A percentile compares a stretch with the other conserved stretches of the same genome.
Evolutionary conservation across 2,888 invertebrate genomes (phyloP).

Genomic region (Troilus luridus): DNA sequence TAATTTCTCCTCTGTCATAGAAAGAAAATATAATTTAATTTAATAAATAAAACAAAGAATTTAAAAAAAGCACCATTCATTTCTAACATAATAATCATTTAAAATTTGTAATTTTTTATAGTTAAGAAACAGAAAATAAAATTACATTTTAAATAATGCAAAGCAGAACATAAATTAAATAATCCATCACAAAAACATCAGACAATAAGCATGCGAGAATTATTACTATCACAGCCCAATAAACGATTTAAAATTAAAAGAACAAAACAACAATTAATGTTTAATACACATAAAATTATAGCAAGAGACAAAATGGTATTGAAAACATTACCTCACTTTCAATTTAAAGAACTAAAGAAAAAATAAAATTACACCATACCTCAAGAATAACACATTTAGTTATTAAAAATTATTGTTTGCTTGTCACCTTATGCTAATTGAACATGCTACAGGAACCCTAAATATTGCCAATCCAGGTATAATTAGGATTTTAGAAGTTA

Average conservation of each 20-base stretch:
- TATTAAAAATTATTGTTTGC: too few species aligned
- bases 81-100: neutral
- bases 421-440: too few species aligned
- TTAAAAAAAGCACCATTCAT: neutral
- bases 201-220: neutral
- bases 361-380: too few species aligned
- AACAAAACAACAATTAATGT: neutral
- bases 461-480: too few species aligned
- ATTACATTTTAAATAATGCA: neutral
- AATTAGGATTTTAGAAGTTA: too few species aligned
- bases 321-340: too few species aligned
- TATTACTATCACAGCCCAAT: constrained; percentile 9
- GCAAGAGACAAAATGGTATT: too few species aligned
- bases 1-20: neutral
- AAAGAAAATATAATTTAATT: neutral
- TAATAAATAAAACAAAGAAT: neutral
- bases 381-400: too few species aligned
- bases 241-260: neutral
- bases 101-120: neutral
- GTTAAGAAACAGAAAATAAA: neutral
- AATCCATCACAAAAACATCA: neutral
- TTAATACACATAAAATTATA: neutral
- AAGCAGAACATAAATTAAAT: neutral
- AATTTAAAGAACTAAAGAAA: too few species aligned
- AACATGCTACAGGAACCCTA: too few species aligned